Evolutionary conservation across 2,113 vertebrate species (phyloP), one percentile per base, ranked within the genome.

Genomic region (Phalacrocorax carbo): DNA sequence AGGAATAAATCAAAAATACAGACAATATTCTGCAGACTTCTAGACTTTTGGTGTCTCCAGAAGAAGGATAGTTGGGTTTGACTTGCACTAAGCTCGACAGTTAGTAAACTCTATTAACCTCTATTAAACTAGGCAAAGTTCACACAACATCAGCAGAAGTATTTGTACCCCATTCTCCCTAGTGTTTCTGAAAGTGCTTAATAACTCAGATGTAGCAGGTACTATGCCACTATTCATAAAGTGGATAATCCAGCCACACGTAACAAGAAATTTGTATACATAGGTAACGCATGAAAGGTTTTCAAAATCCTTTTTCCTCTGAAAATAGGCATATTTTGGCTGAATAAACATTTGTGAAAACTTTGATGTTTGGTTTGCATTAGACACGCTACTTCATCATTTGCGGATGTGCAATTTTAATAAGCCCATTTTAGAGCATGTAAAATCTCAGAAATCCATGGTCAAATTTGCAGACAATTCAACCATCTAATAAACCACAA

Each of bases 371-470:
- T n/a, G 13, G 14, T 66, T 93, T 81, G 22, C n/a, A 6, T 73
- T 66, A 78, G 32, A 22, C 51, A n/a, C 8, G 6, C 5, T 57
- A 42, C 15, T 64, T 40, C 16, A 10, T 54, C 27, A 18, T 64
- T 86, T 55, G 6, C 19, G 2, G 2, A 32, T 25, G 34, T 23
- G 30, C 14, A n/a, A 13, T 76, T 77, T 72, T 71, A 81, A 46
- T 0, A 0, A 78, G 34, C 11, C 34, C 12, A 8, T 46, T 60
- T 52, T 32, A 78, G 7, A 64, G 18, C 42, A 40, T 8, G 16
- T 7, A 36, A 88, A 78, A 42, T 54, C 86, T 92, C 73, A 14
- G 42, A 86, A 78, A 75, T 64, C 20, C 46, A 5, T 36, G 44
- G 52, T 61, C 62, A 92, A 36, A 84, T 79, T 15, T 76, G 27